phyloP scores from a whole-genome alignment of 2,888 invertebrate species.

The Laothoe populi region DNA sequence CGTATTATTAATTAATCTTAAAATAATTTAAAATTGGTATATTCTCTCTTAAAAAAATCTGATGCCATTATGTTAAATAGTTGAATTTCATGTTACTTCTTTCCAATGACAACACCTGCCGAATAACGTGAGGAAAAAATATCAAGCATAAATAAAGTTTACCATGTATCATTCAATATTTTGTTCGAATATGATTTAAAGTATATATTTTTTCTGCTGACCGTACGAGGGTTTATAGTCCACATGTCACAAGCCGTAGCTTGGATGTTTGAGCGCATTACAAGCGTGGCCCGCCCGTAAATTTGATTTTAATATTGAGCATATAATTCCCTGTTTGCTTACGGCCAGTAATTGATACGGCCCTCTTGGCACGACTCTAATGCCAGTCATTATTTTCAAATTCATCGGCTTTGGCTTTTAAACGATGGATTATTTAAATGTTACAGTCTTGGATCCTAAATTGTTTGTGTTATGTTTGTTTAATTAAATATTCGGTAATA shows the following conservation, averaged over 20 bases:
- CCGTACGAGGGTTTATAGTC: constrained; percentile 50
- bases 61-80: no score
- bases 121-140: no score
- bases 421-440: constrained; percentile 71
- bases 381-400: constrained; percentile 83
- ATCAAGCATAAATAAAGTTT: no score
- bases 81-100: no score
- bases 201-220: constrained; percentile 39
- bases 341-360: constrained; percentile 78
- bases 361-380: constrained; percentile 76
- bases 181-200: neutral
- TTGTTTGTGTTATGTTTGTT: constrained; percentile 37
- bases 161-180: no score
- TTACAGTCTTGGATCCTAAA: constrained; percentile 42
- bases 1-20: no score
- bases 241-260: constrained; percentile 47
- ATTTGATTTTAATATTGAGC: constrained; percentile 83
- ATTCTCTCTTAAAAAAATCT: no score
- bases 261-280: constrained; percentile 33
- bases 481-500: neutral
- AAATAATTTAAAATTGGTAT: no score
- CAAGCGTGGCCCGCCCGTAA: constrained; percentile 66
- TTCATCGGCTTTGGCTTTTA: constrained; percentile 73
- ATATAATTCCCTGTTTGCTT: constrained; percentile 77
- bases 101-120: no score